Evolutionary conservation across 2,888 invertebrate species (phyloP).

Genomic region (Azorinus chamasolen): DNA sequence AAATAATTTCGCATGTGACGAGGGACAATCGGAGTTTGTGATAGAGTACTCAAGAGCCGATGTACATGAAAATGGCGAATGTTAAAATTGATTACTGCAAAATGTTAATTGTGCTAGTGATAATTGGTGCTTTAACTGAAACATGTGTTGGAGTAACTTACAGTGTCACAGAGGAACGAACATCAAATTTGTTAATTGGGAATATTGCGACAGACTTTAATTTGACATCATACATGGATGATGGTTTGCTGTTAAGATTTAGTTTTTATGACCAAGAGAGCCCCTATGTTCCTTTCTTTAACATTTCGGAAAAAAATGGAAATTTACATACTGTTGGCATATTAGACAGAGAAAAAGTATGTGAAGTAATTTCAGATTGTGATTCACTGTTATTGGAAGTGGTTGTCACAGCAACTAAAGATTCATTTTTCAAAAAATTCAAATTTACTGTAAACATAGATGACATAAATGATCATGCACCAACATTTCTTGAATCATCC

Average conservation of each 20-base stretch:
- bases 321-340: slow-evolving; percentile 66
- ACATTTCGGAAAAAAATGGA: slow-evolving; percentile 71
- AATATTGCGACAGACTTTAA: slow-evolving; percentile 75
- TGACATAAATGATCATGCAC: slow-evolving; percentile 83
- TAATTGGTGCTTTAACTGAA: slow-evolving; percentile 9
- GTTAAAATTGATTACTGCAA: background rate
- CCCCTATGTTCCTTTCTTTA: slow-evolving; percentile 67
- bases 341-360: slow-evolving; percentile 77
- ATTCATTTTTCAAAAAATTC: slow-evolving; percentile 77
- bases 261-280: slow-evolving; percentile 72
- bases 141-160: slow-evolving; percentile 51
- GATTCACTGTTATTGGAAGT: slow-evolving; percentile 68
- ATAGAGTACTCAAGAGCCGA: background rate
- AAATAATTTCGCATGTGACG: background rate
- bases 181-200: slow-evolving; percentile 66
- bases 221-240: slow-evolving; percentile 61
- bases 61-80: background rate
- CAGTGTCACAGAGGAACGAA: slow-evolving; percentile 59
- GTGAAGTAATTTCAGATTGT: slow-evolving; percentile 68
- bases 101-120: slow-evolving; percentile 11
- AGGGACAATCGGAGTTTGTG: background rate
- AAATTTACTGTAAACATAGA: slow-evolving; percentile 77
- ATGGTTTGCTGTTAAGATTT: slow-evolving; percentile 67
- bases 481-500: slow-evolving; percentile 71
- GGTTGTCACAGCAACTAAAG: slow-evolving; percentile 74